Percentiles rank a stretch among this genome's conserved stretches.
These are phyloP conservation scores for Tipula lateralis DNA, from an alignment of 2,888 invertebrate species.

Conservation along the genomic window DNA sequence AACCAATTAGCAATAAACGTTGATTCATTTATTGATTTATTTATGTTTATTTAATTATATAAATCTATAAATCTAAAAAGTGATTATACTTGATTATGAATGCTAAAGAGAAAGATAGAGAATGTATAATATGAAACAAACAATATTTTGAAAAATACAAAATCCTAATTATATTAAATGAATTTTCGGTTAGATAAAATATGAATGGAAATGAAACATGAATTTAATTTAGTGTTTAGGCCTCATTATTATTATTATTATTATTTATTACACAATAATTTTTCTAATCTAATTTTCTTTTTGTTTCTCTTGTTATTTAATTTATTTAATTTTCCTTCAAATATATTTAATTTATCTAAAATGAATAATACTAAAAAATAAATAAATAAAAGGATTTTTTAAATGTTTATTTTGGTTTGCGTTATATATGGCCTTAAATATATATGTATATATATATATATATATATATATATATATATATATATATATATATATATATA, in stretches of 20 bases:
- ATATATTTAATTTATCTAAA: neutral
- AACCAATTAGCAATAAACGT: neutral
- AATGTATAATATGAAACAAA: neutral
- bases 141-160: neutral
- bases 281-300: neutral
- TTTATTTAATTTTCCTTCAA: too few species aligned
- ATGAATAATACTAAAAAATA: neutral
- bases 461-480: neutral
- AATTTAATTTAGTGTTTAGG: neutral
- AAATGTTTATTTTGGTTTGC: neutral
- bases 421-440: neutral
- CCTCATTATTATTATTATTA: neutral
- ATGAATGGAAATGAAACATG: neutral
- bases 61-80: too few species aligned
- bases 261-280: neutral
- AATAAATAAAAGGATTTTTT: neutral
- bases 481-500: neutral
- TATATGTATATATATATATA: neutral
- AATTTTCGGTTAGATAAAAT: neutral
- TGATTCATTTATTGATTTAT: neutral
- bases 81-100: neutral
- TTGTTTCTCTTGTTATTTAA: neutral
- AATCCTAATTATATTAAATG: neutral
- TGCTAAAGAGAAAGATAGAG: neutral
- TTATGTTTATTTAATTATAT: neutral